Conservation (phyloP, 2,113 vertebrate genomes). For the Danionella cerebrum region DNA sequence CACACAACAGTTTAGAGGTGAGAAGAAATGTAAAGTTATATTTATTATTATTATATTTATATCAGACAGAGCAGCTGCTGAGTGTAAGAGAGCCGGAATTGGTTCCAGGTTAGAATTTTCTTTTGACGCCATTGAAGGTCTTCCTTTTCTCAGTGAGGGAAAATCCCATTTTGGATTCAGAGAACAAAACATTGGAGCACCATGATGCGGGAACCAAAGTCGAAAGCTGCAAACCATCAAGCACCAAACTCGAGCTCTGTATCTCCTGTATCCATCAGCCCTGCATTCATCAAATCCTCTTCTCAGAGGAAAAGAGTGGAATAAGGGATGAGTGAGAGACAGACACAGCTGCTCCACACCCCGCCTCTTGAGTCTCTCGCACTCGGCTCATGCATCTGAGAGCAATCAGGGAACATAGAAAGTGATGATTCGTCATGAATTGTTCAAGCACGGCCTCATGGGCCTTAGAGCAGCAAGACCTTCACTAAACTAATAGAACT, state of each 20-base stretch:
- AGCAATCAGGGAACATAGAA: neutral
- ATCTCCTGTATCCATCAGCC: neutral
- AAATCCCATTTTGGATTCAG: neutral
- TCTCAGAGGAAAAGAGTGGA: neutral
- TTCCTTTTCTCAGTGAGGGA: too few species aligned
- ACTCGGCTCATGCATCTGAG: neutral
- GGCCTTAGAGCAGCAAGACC: neutral
- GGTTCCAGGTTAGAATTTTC: too few species aligned
- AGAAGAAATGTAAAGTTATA: too few species aligned
- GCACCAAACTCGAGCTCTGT: neutral
- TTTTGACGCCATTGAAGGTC: too few species aligned
- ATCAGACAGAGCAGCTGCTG: too few species aligned
- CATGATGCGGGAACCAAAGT: neutral
- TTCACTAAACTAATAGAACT: neutral
- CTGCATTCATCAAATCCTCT: neutral
- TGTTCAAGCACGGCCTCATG: neutral
- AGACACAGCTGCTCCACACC: conserved; percentile 9
- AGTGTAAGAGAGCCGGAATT: too few species aligned
- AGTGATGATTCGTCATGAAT: neutral
- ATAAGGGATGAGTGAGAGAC: neutral
- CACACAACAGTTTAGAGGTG: too few species aligned
- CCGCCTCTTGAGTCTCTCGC: neutral
- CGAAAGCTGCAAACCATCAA: neutral
- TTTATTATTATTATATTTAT: too few species aligned
- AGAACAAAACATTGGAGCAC: neutral